Evolutionary conservation across 2,113 vertebrate species (phyloP).

Genomic region (Ariopsis seemanni): DNA sequence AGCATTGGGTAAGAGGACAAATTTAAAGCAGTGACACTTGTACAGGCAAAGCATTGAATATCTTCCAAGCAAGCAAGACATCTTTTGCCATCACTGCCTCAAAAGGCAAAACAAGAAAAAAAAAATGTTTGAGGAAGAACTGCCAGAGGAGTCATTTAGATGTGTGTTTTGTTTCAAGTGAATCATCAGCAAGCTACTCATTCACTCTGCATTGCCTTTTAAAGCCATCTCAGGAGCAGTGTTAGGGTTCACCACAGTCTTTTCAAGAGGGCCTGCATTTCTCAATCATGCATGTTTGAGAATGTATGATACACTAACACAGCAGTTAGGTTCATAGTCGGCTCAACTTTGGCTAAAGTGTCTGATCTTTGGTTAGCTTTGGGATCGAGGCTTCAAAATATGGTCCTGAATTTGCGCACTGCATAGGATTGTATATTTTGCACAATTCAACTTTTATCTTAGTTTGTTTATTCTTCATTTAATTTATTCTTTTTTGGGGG

Average conservation of each 20-base stretch:
- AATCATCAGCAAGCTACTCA: constrained; percentile 29
- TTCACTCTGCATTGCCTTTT: constrained; percentile 68
- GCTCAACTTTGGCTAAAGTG: not conserved
- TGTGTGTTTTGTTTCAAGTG: constrained; percentile 58
- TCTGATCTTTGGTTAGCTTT: not conserved
- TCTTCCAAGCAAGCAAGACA: constrained; percentile 1
- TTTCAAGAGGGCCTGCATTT: constrained; percentile 45
- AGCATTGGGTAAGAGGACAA: constrained; percentile 49
- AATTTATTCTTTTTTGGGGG: too few species aligned
- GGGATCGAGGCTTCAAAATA: not conserved
- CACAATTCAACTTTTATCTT: too few species aligned
- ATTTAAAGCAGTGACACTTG: constrained; percentile 19
- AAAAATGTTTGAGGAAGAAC: constrained; percentile 28
- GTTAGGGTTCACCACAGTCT: constrained; percentile 46
- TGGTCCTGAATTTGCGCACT: not conserved
- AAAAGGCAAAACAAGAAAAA: constrained; percentile 70
- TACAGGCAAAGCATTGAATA: constrained; percentile 1
- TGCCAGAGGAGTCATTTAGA: constrained; percentile 55
- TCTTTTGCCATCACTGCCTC: constrained; percentile 50
- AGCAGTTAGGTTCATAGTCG: not conserved
- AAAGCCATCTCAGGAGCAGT: constrained; percentile 62
- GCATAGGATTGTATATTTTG: too few species aligned
- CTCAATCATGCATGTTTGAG: constrained; percentile 36
- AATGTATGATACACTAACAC: not conserved
- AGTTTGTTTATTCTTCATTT: too few species aligned